Conservation (phyloP, 1,140 invertebrate genomes). For the Atopsyche davidsoni region DNA sequence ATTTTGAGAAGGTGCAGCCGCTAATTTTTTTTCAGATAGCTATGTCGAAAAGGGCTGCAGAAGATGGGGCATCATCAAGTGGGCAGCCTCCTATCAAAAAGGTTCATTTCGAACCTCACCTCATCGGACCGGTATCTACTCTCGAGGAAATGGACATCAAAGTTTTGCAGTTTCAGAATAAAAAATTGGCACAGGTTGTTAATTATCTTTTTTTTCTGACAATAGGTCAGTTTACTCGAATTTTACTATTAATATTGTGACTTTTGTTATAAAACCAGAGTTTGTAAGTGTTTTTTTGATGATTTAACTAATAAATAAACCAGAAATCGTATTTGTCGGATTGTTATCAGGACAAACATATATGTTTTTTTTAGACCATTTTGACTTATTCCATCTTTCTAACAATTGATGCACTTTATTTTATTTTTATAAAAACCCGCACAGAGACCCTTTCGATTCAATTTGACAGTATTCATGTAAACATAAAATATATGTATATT, state of each 20-base stretch:
- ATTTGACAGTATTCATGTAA: too few relatives aligned
- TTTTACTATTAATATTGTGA: neutral
- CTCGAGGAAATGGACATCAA: conserved; percentile 97
- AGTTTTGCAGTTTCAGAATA: conserved; percentile 94
- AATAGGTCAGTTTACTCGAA: neutral
- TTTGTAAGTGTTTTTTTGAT: too few relatives aligned
- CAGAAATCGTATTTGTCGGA: too few relatives aligned
- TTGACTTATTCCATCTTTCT: too few relatives aligned
- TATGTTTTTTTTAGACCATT: too few relatives aligned
- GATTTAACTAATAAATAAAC: too few relatives aligned
- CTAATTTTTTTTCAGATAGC: conserved; percentile 33
- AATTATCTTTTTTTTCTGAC: conserved; percentile 1
- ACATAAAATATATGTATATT: too few relatives aligned
- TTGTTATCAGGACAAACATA: too few relatives aligned
- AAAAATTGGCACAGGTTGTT: conserved; percentile 89
- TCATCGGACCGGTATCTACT: conserved; percentile 88
- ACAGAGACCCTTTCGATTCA: too few relatives aligned
- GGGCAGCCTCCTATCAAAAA: conserved; percentile 78
- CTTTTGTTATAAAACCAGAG: too few relatives aligned
- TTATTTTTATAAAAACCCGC: too few relatives aligned
- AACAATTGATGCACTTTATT: too few relatives aligned
- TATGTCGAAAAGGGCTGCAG: conserved; percentile 70
- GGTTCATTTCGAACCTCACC: conserved; percentile 88
- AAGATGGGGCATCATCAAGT: conserved; percentile 49
- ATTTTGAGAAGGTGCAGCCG: conserved; percentile 22